Conservation (phyloP, 1,140 invertebrate genomes). For the Pseudachorutes palmiensis region DNA sequence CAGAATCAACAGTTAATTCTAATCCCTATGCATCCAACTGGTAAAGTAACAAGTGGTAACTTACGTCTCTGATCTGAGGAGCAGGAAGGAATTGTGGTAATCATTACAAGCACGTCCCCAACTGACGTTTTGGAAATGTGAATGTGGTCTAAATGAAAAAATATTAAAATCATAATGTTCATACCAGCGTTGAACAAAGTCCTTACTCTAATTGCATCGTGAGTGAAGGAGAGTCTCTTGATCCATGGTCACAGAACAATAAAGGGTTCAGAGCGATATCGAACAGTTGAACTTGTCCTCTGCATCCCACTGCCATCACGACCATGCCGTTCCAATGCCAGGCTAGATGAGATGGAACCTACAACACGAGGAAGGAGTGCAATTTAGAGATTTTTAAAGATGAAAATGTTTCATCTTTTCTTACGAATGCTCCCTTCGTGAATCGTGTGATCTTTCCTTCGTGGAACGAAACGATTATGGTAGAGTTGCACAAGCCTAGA, state of each 20-base stretch:
- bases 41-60: background rate
- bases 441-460: constrained; percentile 32
- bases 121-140: background rate
- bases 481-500: constrained; percentile 31
- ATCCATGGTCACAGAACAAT: constrained; percentile 8
- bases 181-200: background rate
- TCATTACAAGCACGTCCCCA: background rate
- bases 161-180: background rate
- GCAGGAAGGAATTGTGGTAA: background rate
- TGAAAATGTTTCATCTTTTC: constrained; percentile 3
- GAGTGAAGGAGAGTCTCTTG: background rate
- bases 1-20: background rate
- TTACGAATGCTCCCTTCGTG: constrained; percentile 34
- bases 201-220: constrained; percentile 2
- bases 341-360: constrained; percentile 29
- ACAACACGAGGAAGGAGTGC: background rate
- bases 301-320: constrained; percentile 26
- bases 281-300: constrained; percentile 33
- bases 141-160: constrained; percentile 1
- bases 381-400: background rate
- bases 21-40: background rate
- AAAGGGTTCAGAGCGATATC: constrained; percentile 33
- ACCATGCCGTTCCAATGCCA: constrained; percentile 32
- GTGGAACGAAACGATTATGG: constrained; percentile 29
- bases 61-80: background rate